phyloP scores from a whole-genome alignment of 2,797 vertebrate genomes.

The Galagoides demidoff region DNA sequence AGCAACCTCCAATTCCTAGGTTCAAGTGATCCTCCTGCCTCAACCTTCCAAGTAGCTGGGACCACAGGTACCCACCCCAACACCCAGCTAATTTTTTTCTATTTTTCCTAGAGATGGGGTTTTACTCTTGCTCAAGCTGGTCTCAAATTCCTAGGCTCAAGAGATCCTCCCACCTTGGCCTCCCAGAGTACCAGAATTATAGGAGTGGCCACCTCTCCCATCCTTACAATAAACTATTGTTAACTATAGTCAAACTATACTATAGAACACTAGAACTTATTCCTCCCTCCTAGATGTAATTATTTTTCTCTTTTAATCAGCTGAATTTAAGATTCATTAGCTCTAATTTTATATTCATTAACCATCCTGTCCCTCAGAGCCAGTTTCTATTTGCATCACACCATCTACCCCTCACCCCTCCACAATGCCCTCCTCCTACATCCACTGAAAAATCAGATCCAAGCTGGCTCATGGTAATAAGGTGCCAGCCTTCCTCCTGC shows the following conservation, averaged over 20 bases:
- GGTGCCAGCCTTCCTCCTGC: neutral
- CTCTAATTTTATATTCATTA: neutral
- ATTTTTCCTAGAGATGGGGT: no score
- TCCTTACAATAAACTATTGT: neutral
- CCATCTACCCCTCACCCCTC: neutral
- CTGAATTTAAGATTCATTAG: neutral
- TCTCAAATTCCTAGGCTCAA: no score
- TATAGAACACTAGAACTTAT: neutral
- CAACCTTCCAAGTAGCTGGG: no score
- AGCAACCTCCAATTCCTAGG: no score
- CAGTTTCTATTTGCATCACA: neutral
- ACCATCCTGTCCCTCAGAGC: neutral
- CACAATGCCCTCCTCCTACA: neutral
- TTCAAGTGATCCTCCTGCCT: no score
- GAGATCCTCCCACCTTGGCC: no score
- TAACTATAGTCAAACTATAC: neutral
- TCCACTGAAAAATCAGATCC: neutral
- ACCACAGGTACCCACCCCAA: no score
- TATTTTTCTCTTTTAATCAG: neutral
- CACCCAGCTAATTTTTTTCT: no score
- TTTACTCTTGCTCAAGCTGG: no score
- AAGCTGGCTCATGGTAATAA: neutral
- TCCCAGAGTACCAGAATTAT: no score
- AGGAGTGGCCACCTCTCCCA: no score
- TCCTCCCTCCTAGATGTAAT: neutral